Percentiles rank a stretch among this genome's conserved stretches.
phyloP scores from a whole-genome alignment of 2,797 vertebrate genomes.

The Lepus townsendii region DNA sequence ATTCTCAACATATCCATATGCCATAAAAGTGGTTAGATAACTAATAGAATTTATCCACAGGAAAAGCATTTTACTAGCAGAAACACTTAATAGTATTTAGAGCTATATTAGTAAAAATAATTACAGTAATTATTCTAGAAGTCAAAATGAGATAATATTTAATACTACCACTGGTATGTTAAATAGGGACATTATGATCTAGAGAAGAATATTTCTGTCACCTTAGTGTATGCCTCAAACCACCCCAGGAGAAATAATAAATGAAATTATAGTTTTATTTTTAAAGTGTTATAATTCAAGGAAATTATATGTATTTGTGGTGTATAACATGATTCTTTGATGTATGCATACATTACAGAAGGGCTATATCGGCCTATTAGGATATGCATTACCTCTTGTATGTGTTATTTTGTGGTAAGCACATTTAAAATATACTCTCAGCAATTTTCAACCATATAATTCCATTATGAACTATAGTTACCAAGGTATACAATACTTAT shows the following conservation, averaged over 20 bases:
- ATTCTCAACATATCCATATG: background rate
- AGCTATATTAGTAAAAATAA: slow-evolving; percentile 51
- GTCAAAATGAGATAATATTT: background rate
- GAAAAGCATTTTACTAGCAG: slow-evolving; percentile 21
- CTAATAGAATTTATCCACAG: slow-evolving; percentile 14
- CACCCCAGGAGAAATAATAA: background rate
- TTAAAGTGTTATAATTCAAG: background rate
- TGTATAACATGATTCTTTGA: background rate
- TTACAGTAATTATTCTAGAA: slow-evolving; percentile 11
- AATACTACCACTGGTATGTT: slow-evolving; percentile 22
- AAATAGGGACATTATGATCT: background rate
- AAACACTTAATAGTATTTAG: slow-evolving; percentile 36
- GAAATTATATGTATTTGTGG: background rate
- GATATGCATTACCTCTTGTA: background rate
- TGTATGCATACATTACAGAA: background rate
- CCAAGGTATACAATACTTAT: too few relatives aligned
- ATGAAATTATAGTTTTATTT: background rate
- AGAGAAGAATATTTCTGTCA: background rate
- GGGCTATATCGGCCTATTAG: background rate
- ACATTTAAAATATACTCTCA: background rate
- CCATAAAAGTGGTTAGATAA: slow-evolving; percentile 36
- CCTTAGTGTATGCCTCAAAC: background rate
- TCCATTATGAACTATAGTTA: background rate
- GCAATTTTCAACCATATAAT: background rate
- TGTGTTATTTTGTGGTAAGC: background rate